Percentiles rank a stretch among this genome's conserved stretches.
phyloP scores from a whole-genome alignment of 1,140 invertebrate species.

The Pectinophora gossypiella region DNA sequence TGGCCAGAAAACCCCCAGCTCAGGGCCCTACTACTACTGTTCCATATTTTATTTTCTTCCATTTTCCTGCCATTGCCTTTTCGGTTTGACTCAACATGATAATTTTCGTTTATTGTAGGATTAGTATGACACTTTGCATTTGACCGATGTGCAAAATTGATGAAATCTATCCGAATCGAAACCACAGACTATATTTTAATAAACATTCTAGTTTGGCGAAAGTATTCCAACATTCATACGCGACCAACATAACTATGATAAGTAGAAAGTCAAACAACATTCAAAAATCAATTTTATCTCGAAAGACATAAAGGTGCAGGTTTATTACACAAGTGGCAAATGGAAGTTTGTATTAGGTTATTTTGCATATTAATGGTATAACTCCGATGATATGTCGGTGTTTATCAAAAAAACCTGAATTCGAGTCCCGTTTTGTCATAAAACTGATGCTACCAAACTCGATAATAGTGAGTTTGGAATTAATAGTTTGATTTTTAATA shows the following conservation, averaged over 20 bases:
- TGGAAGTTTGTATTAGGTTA: background rate
- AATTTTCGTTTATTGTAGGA: too few species aligned
- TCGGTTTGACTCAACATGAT: too few species aligned
- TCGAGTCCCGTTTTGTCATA: constrained; percentile 15
- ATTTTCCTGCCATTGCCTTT: too few species aligned
- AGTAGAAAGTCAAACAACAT: background rate
- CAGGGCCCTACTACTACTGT: too few species aligned
- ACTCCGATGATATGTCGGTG: background rate
- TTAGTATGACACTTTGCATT: too few species aligned
- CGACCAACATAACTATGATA: background rate
- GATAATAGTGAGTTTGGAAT: constrained; percentile 19
- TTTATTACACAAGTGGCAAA: background rate
- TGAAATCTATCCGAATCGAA: too few species aligned
- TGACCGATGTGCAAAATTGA: too few species aligned
- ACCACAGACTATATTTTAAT: background rate
- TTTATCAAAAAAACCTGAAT: constrained; percentile 14
- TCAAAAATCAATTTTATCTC: background rate
- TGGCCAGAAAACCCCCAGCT: too few species aligned
- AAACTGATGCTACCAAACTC: constrained; percentile 12
- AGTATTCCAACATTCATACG: background rate
- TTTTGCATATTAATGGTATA: constrained; percentile 6
- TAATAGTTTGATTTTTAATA: constrained; percentile 12
- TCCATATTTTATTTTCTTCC: too few species aligned
- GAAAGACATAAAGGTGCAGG: background rate
- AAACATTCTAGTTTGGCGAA: background rate